A percentile compares a stretch with the other conserved stretches of the same genome.
These are phyloP conservation scores for Nyctibius grandis DNA, from an alignment of 2,797 vertebrate genomes.

Conservation along the genomic window DNA sequence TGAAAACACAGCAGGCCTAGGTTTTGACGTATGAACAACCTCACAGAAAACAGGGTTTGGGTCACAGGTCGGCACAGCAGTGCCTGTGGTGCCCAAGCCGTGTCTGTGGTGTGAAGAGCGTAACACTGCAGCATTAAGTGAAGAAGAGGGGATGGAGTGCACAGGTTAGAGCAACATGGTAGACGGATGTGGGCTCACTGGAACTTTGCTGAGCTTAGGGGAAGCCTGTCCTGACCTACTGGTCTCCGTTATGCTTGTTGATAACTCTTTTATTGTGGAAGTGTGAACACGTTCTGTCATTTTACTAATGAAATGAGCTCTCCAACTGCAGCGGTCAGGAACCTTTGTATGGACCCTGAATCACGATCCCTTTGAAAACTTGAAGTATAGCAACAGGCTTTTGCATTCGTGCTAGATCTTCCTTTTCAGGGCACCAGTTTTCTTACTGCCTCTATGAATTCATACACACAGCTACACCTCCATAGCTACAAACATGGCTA, in stretches of 20 bases:
- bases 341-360: fast-evolving
- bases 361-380: neutral
- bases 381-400: neutral
- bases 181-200: neutral
- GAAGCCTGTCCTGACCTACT: neutral
- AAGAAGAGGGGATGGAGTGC: neutral
- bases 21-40: neutral
- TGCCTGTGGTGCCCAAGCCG: neutral
- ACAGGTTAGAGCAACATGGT: fast-evolving
- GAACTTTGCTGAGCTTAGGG: neutral
- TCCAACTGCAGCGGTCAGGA: neutral
- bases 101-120: fast-evolving
- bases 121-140: fast-evolving
- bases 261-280: neutral
- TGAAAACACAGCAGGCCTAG: neutral
- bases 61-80: neutral
- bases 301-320: neutral
- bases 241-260: neutral
- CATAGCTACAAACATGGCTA: neutral
- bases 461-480: neutral
- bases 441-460: neutral
- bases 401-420: neutral
- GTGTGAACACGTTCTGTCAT: neutral
- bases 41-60: neutral
- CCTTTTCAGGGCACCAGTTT: neutral